Evolutionary conservation across 2,797 vertebrate genomes (phyloP).

Genomic region (Harpagifer antarcticus): DNA sequence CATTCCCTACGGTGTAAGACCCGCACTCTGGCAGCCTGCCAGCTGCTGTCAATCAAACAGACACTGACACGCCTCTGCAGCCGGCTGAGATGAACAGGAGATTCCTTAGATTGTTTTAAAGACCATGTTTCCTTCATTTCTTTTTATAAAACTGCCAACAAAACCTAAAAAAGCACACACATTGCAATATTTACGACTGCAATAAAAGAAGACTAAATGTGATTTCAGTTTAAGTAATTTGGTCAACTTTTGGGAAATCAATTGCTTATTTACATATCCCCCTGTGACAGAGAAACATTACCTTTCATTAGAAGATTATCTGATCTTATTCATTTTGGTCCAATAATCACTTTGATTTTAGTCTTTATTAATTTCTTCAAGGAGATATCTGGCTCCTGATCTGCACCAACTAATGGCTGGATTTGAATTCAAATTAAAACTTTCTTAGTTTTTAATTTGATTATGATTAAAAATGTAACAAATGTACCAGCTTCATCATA

Average conservation of each 20-base stretch:
- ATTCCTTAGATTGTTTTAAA: not conserved
- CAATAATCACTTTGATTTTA: too few relatives aligned
- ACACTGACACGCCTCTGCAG: not conserved
- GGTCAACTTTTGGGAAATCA: not conserved
- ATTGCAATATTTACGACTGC: not conserved
- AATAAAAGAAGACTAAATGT: not conserved
- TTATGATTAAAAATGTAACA: not conserved
- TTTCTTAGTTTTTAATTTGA: not conserved
- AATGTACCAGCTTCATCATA: not conserved
- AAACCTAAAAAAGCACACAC: not conserved
- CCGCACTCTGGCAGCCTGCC: constrained; percentile 14
- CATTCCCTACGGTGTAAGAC: not conserved
- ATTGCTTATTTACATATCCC: not conserved
- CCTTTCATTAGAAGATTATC: not conserved
- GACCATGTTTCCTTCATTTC: not conserved
- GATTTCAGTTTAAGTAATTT: not conserved
- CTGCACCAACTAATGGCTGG: not conserved
- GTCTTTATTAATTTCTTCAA: not conserved
- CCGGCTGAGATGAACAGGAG: not conserved
- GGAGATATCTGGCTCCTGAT: not conserved
- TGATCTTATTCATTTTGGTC: not conserved
- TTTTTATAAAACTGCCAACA: not conserved
- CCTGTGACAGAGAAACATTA: not conserved
- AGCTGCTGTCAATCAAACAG: constrained; percentile 11
- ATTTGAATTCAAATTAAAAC: not conserved